Evolutionary conservation across 2,113 vertebrate species (phyloP).

Genomic region (Corapipo altera): DNA sequence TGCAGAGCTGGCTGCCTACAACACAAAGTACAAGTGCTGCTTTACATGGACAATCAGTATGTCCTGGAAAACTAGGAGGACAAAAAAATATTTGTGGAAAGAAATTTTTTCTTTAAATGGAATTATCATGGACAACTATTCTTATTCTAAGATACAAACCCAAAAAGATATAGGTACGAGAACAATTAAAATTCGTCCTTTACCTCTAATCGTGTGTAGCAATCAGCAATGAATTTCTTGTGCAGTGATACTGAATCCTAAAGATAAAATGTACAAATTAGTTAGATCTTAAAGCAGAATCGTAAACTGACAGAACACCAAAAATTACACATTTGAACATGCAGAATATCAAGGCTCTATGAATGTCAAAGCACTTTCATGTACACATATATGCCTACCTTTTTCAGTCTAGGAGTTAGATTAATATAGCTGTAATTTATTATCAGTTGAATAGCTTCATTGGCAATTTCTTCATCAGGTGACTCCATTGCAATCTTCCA

Average conservation of each 20-base stretch:
- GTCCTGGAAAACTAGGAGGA: not conserved
- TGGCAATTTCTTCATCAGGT: conserved; percentile 98
- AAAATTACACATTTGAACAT: not conserved
- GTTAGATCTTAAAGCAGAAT: not conserved
- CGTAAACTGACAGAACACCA: not conserved
- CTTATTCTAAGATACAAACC: not conserved
- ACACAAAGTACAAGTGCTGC: not conserved
- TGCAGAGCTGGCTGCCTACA: conserved; percentile 94
- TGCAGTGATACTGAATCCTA: conserved; percentile 98
- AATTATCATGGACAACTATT: not conserved
- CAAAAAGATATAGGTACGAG: not conserved
- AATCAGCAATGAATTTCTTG: conserved; percentile 99
- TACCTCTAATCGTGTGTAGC: conserved; percentile 96
- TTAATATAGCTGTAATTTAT: conserved; percentile 99
- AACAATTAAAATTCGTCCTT: conserved; percentile 12
- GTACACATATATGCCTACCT: conserved; percentile 73
- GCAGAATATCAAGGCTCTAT: not conserved
- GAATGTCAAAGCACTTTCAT: not conserved
- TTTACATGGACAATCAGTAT: not conserved
- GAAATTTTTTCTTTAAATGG: not conserved
- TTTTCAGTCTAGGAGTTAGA: conserved; percentile 96
- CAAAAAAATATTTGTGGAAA: not conserved
- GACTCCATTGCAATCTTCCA: conserved; percentile 99
- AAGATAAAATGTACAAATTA: not conserved
- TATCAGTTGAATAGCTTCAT: conserved; percentile 97